These are phyloP conservation scores for Arrhopalites spinosus DNA, from an alignment of 2,888 invertebrate species.

Conservation along the genomic window DNA sequence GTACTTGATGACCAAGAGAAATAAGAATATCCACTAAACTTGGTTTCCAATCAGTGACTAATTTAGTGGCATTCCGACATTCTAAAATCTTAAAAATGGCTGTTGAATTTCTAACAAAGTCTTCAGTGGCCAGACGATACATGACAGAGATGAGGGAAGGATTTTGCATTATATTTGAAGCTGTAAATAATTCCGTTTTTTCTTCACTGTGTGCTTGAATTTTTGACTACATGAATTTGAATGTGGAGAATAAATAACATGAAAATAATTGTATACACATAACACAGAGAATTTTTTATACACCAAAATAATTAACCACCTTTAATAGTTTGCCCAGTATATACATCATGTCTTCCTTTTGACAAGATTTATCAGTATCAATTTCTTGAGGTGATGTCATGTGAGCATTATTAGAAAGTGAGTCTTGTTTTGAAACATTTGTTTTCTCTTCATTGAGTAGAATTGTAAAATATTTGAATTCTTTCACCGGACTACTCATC, in stretches of 20 bases:
- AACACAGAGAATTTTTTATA: neutral
- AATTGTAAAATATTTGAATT: slow-evolving; percentile 29
- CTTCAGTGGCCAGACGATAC: slow-evolving; percentile 48
- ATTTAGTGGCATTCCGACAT: slow-evolving; percentile 47
- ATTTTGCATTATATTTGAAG: slow-evolving; percentile 38
- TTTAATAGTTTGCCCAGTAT: slow-evolving; percentile 33
- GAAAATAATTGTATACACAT: neutral
- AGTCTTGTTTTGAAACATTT: neutral
- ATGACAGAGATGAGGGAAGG: slow-evolving; percentile 45
- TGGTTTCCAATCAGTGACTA: slow-evolving; percentile 51
- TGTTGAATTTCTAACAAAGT: slow-evolving; percentile 41
- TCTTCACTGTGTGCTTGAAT: slow-evolving; percentile 43
- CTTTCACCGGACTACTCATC: neutral
- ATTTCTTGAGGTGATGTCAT: neutral
- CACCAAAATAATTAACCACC: neutral
- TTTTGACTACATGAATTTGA: slow-evolving; percentile 32
- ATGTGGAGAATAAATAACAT: neutral
- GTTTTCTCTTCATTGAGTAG: slow-evolving; percentile 31
- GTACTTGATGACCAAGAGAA: slow-evolving; percentile 47
- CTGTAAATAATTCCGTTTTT: slow-evolving; percentile 39
- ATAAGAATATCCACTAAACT: slow-evolving; percentile 45
- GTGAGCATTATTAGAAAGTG: neutral
- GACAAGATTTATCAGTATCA: neutral
- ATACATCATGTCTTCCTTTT: slow-evolving; percentile 24
- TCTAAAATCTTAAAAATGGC: slow-evolving; percentile 50